Conservation (phyloP, 1,140 invertebrate genomes). For the Calycopis cecrops region DNA sequence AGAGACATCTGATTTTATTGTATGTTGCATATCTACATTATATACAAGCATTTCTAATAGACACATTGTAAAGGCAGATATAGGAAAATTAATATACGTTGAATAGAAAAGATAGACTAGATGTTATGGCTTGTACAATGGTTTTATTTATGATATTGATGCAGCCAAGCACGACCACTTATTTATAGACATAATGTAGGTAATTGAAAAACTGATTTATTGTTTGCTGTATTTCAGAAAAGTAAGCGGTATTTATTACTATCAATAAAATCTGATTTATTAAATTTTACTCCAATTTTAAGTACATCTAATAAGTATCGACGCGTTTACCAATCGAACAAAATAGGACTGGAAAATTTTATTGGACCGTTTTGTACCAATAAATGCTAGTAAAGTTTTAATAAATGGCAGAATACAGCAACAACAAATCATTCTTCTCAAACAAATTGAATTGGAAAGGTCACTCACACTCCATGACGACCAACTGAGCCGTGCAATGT, state of each 20-base stretch:
- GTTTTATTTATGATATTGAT: slow-evolving; percentile 52
- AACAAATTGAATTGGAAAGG: too few species aligned
- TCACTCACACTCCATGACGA: slow-evolving; percentile 87
- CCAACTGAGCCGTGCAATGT: slow-evolving; percentile 88
- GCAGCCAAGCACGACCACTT: slow-evolving; percentile 39
- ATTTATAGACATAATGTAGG: slow-evolving; percentile 1
- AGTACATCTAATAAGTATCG: too few species aligned
- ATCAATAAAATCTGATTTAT: too few species aligned
- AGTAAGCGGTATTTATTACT: too few species aligned
- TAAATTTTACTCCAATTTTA: too few species aligned
- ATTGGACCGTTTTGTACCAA: too few species aligned
- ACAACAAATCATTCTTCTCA: too few species aligned
- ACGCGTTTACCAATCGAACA: too few species aligned
- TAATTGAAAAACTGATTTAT: slow-evolving; percentile 12
- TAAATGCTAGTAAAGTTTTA: too few species aligned
- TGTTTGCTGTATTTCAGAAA: not conserved
- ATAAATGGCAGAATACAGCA: too few species aligned
- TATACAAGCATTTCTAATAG: not conserved
- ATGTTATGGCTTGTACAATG: slow-evolving; percentile 62
- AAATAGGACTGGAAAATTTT: too few species aligned
- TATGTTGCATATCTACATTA: too few species aligned
- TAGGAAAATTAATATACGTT: slow-evolving; percentile 52
- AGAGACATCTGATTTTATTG: not conserved
- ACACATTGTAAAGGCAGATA: slow-evolving; percentile 36
- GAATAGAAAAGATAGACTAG: slow-evolving; percentile 38